Evolutionary conservation across 2,888 invertebrate species (phyloP), one percentile per base, ranked within the genome.

Genomic region (Cordilura impudica): DNA sequence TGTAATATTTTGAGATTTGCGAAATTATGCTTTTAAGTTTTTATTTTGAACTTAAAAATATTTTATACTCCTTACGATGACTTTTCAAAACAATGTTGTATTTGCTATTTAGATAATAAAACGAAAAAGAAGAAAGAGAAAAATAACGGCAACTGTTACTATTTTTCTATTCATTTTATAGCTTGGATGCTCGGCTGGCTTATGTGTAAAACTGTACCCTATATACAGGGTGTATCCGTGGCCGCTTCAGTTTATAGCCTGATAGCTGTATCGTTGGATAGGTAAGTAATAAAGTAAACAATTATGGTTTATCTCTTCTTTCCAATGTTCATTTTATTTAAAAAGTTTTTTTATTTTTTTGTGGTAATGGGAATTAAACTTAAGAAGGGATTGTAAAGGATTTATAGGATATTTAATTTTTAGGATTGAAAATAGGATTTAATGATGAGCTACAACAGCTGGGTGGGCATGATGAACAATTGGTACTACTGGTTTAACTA

Each of bases 181-280:
- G 97, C 97, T 49, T 98, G 98, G 98, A 94, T 97, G 86, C 93
- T 98, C 43, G 98, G 98, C 66, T 94, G 95, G 94, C 93, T 95
- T 91, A 96, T 98, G 95, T 98, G 98, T 91, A 97, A 98, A 90
- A 95, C 96, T 19, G 97, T 98, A 65, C 97, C 98, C 4, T 98
- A 97, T 90, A 95, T 98, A 84, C 98, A 98, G 90, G 97, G 97
- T 23, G 94, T 98, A 53, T 97, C 97, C 0, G 97, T 98, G 12
- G 97, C 97, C 47, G 98, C 98, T 10, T 98, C 97, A 6, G 97
- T 98, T 82, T 97, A 98, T 92, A 98, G 98, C 85, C 92, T 98
- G 66, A 97, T 98, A 67, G 97, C 97, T 8, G 97, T 98, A 16
- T 97, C 98, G 79, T 91, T 98, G 74, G 98, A 98, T 92, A 94